These are phyloP conservation scores for Lampropteryx suffumata DNA, from an alignment of 2,888 invertebrate genomes.

Conservation along the genomic window DNA sequence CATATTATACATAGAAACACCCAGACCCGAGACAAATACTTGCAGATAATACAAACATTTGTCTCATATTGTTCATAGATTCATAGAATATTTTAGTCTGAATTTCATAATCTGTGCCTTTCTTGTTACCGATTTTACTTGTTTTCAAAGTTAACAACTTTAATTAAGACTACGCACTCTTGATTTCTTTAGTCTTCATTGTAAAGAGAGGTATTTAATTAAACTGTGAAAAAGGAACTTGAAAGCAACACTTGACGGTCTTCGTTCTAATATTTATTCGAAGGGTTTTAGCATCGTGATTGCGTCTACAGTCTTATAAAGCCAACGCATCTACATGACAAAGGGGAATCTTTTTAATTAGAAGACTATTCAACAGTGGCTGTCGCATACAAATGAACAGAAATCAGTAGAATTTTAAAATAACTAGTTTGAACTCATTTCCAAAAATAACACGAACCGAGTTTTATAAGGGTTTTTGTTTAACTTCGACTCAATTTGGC, in stretches of 20 bases:
- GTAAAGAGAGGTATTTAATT: conserved; percentile 42
- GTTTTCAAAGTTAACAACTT: neutral
- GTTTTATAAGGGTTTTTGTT: too few species aligned
- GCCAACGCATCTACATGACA: conserved; percentile 66
- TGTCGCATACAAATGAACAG: conserved; percentile 67
- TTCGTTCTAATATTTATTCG: conserved; percentile 54
- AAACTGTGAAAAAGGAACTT: conserved; percentile 46
- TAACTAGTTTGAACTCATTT: conserved; percentile 1
- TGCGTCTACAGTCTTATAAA: conserved; percentile 40
- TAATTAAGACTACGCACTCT: neutral
- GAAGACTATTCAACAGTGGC: conserved; percentile 61
- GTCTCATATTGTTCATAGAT: too few species aligned
- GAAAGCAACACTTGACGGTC: conserved; percentile 36
- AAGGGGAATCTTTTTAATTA: conserved; percentile 74
- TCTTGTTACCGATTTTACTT: too few species aligned
- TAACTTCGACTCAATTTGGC: too few species aligned
- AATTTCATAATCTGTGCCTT: too few species aligned
- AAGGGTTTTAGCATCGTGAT: conserved; percentile 56
- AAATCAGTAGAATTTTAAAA: conserved; percentile 35
- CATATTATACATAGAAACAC: too few species aligned
- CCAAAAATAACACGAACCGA: too few species aligned
- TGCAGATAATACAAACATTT: too few species aligned
- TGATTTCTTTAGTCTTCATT: conserved; percentile 44
- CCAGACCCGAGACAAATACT: too few species aligned
- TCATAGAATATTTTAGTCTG: too few species aligned